A percentile compares a stretch with the other conserved stretches of the same genome.
phyloP scores from a whole-genome alignment of 2,113 vertebrate species.

The Lepus timidus region DNA sequence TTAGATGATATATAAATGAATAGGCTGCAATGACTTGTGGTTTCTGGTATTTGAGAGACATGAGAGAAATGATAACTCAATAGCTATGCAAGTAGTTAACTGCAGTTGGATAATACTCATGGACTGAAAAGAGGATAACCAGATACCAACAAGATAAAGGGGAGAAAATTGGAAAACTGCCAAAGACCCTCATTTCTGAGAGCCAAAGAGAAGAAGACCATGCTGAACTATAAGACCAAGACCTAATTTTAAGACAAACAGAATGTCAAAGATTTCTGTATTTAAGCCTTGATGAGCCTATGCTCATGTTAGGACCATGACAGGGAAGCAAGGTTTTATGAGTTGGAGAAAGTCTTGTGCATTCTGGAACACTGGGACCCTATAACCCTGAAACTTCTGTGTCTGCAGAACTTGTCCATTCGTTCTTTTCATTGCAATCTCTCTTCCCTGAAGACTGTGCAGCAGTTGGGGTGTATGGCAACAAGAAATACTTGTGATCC shows the following conservation, averaged over 20 bases:
- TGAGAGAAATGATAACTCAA: not conserved
- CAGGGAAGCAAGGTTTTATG: not conserved
- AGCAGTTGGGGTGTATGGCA: not conserved
- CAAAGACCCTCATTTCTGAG: too few relatives aligned
- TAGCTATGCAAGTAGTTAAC: not conserved
- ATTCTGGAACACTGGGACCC: not conserved
- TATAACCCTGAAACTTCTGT: not conserved
- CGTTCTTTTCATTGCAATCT: not conserved
- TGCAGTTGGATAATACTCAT: not conserved
- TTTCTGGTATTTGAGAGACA: not conserved
- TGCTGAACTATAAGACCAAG: not conserved
- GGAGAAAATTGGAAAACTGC: not conserved
- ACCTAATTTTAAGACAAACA: not conserved
- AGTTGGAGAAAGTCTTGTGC: too few relatives aligned
- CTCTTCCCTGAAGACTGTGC: not conserved
- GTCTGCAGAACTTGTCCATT: not conserved
- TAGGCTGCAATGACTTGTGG: not conserved
- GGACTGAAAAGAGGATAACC: not conserved
- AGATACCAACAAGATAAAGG: too few relatives aligned
- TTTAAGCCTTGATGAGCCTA: not conserved
- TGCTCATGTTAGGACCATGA: not conserved
- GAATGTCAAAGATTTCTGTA: not conserved
- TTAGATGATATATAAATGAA: not conserved
- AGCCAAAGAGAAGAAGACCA: not conserved
- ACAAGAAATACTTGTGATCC: not conserved